Evolutionary conservation across 2,888 invertebrate species (phyloP), one percentile per base, ranked within the genome.

Genomic region (Junonia oenone): DNA sequence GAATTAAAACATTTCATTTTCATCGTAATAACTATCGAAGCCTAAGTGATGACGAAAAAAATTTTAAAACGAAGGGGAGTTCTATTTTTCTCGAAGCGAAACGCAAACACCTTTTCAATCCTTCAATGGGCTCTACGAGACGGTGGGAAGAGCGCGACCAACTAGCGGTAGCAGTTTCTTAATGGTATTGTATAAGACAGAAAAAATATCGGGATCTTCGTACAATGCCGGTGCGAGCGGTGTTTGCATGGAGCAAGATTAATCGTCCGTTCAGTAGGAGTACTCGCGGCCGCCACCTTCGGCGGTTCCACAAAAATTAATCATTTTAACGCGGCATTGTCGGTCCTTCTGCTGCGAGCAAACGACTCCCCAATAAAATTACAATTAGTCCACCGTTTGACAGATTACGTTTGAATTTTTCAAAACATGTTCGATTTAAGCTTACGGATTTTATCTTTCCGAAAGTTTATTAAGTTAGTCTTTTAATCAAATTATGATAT

Each of bases 51-150:
- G 76, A 68, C 74, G 74, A 75, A 76, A 71, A n/a, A 74, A 81
- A 73, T 73, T 78, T 81, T 74, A 77, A 83, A 83, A 72, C 68
- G 73, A 78, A 85, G 86, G 90, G 89, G 88, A 78, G 78, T 81
- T 82, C 84, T 83, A 85, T 88, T 89, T 88, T 86, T 79, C 76
- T 75, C 75, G 77, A 76, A 75, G 76, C 73, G 69, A 73, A 78
- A 77, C 90, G 90, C 80, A 91, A 91, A 91, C 91, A 91, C 90
- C 91, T 90, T 82, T 91, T 91, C 83, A 90, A 83, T 78, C 79
- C 81, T 80, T 88, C 84, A 89, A 89, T 83, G 72, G 87, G 78
- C 73, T 73, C 78, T 82, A 83, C 80, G 72, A 73, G 81, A 72
- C 67, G 81, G 75, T 73, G 75, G 73, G 75, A 75, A 73, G 75